Base-by-base conservation (phyloP, 2,113 vertebrate species). In the Gymnocephalus cernua region DNA sequence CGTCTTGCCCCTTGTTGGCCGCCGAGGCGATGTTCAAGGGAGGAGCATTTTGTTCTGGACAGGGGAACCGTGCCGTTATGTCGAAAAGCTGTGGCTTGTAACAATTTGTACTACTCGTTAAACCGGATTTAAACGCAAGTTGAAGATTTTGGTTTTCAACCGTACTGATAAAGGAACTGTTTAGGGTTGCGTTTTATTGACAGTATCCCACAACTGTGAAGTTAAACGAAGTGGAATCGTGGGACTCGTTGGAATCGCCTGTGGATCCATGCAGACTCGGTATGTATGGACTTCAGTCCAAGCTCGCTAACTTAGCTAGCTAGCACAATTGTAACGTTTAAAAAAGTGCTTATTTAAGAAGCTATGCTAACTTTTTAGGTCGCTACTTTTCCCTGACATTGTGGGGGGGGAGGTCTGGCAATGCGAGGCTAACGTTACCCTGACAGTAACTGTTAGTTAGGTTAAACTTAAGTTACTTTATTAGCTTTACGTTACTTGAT, bases 31-130 rank as follows among this genome's bases (percentile, higher is more conserved):
- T 54, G 70, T 77, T 66, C 41, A 69, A 6, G 35, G 59, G 83
- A 41, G 74, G 86, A 90, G 72, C 75, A 54, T 92, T 29, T 92
- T 89, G 79, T 86, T 91, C 90, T 79, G 91, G 88, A 88, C 77
- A 27, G 67, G 32, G 85, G 80, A 85, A 35, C 74, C 53, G 88
- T 76, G 63, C 84, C 62, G 91, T 86, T 87, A 87, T 86, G 77
- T 85, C 63, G 74, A 64, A 45, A 41, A 50, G 21, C 58, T 47
- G 66, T 67, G 19, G 74, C 32, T 47, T 54, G 45, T 82, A 75
- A 89, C 72, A 74, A 59, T 79, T 64, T 74, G 82, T 90, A 45
- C 80, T 72, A 21, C 4, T 63, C 59, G 23, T 79, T 72, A 77
- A 84, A 88, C 61, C 66, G 83, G 83, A 88, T 85, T 85, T 61